Conservation (phyloP, 2,888 invertebrate genomes). For the Tetragonisca angustula region DNA sequence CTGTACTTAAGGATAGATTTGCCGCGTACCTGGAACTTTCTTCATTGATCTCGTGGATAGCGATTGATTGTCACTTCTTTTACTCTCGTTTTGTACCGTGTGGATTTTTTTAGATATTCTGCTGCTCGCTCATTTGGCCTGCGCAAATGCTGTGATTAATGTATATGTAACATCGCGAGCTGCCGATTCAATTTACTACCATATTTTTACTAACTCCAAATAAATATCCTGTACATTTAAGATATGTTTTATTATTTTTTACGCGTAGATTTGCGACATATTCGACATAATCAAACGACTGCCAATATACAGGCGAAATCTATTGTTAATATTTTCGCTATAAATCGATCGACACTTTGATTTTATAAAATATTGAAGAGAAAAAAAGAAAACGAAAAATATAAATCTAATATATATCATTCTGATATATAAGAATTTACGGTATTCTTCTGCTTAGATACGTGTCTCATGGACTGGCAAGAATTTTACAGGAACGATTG, state of each 20-base stretch:
- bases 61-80: constrained; percentile 53
- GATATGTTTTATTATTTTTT: constrained; percentile 55
- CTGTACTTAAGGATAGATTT: constrained; percentile 45
- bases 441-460: constrained; percentile 30
- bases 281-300: constrained; percentile 46
- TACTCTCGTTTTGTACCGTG: constrained; percentile 65
- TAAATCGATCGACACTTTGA: constrained; percentile 29
- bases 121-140: constrained; percentile 34
- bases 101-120: constrained; percentile 51
- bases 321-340: constrained; percentile 36
- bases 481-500: constrained; percentile 23
- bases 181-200: constrained; percentile 45
- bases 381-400: not conserved
- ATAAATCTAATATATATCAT: constrained; percentile 21
- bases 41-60: constrained; percentile 58
- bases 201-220: constrained; percentile 60
- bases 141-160: constrained; percentile 53
- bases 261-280: constrained; percentile 55
- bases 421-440: constrained; percentile 33
- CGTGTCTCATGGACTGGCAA: constrained; percentile 29
- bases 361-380: constrained; percentile 15
- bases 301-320: constrained; percentile 48
- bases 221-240: constrained; percentile 56
- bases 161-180: constrained; percentile 42
- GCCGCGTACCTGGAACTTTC: constrained; percentile 52